Evolutionary conservation across 1,140 invertebrate genomes (phyloP).

Genomic region (Temnothorax nylanderi): DNA sequence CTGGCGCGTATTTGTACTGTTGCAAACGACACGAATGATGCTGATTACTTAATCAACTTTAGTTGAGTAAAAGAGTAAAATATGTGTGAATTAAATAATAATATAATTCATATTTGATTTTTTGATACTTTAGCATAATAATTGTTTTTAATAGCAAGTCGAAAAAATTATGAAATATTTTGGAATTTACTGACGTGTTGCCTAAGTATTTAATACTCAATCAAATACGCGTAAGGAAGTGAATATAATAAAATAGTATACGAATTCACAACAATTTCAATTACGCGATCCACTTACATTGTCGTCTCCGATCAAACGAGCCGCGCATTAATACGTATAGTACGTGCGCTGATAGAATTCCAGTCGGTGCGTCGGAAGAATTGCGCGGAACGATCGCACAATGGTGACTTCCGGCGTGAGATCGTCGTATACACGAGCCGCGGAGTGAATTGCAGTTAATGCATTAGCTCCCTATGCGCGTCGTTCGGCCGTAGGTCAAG

Average conservation of each 20-base stretch:
- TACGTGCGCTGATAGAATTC: slow-evolving; percentile 51
- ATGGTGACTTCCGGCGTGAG: slow-evolving; percentile 74
- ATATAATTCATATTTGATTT: slow-evolving; percentile 10
- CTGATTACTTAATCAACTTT: slow-evolving; percentile 10
- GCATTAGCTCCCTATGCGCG: slow-evolving; percentile 67
- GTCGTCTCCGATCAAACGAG: slow-evolving; percentile 51
- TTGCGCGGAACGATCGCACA: slow-evolving; percentile 71
- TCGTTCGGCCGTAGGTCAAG: slow-evolving; percentile 40
- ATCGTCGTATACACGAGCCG: slow-evolving; percentile 63
- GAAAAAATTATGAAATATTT: neutral
- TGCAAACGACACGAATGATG: neutral
- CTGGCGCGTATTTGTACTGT: neutral
- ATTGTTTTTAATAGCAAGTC: too few relatives aligned
- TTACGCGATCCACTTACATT: slow-evolving; percentile 32
- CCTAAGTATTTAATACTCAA: neutral
- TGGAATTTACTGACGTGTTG: neutral
- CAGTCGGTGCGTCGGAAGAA: slow-evolving; percentile 64
- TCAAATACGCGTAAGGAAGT: neutral
- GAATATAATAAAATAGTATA: neutral
- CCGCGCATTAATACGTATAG: slow-evolving; percentile 40
- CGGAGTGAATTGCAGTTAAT: slow-evolving; percentile 78
- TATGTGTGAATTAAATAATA: neutral
- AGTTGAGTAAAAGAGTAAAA: neutral
- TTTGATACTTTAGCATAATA: neutral
- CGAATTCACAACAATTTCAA: slow-evolving; percentile 2